A percentile compares a stretch with the other conserved stretches of the same genome.
phyloP scores from a whole-genome alignment of 2,888 invertebrate genomes.

The Cataglyphis cursor region DNA sequence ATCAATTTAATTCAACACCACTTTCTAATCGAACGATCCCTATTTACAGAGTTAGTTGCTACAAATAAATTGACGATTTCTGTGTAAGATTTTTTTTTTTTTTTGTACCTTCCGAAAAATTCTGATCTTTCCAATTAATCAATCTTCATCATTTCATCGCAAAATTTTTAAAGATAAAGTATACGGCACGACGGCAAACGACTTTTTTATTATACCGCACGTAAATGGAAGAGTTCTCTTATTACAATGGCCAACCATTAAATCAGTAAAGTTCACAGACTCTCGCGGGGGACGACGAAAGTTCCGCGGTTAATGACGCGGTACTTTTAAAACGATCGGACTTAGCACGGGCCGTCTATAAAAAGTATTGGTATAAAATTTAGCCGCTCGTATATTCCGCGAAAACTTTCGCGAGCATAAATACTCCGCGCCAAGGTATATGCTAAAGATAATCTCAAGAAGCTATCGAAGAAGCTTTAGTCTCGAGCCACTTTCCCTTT shows the following conservation, averaged over 20 bases:
- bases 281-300: slow-evolving; percentile 62
- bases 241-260: slow-evolving; percentile 68
- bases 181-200: not conserved
- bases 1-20: not conserved
- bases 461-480: not conserved
- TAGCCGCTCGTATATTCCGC: slow-evolving; percentile 33
- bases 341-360: slow-evolving; percentile 47
- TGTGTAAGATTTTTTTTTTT: not conserved
- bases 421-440: slow-evolving; percentile 49
- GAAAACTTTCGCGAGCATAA: slow-evolving; percentile 54
- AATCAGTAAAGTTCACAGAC: slow-evolving; percentile 70
- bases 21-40: not conserved
- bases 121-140: not conserved
- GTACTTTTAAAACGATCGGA: slow-evolving; percentile 70
- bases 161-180: not conserved
- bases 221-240: slow-evolving; percentile 54
- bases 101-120: not conserved
- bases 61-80: not conserved
- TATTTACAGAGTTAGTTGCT: not conserved
- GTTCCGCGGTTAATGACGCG: slow-evolving; percentile 74
- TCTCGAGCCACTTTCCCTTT: slow-evolving; percentile 16
- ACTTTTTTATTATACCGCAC: slow-evolving; percentile 17
- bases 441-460: slow-evolving; percentile 44
- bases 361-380: slow-evolving; percentile 54
- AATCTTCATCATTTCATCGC: not conserved